Evolutionary conservation across 2,113 vertebrate species (phyloP), one percentile per base, ranked within the genome.

Genomic region (Panthera tigris): DNA sequence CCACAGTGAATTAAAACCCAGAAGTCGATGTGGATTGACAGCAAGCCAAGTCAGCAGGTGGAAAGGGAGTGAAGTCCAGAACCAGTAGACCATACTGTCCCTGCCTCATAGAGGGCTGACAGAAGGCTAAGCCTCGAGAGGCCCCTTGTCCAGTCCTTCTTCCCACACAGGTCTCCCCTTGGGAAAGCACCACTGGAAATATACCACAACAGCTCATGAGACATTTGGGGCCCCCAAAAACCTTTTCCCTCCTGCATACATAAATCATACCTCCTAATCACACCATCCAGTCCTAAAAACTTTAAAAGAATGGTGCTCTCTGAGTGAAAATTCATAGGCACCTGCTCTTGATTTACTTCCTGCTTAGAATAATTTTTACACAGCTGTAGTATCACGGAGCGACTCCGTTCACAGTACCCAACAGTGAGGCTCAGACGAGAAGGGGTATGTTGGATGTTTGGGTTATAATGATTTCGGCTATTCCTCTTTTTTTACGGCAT

Each of bases 401-500:
- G 31, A 85, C 79, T 89, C 78, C 88, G 65, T 94, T 95, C 93
- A 87, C 74, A 89, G 78, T 73, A 86, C 33, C 93, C 55, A 97
- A 93, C n/a, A 25, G 39, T 61, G 45, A 52, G 4, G 1, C 95
- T 95, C 85, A 79, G 45, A 87, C 74, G 68, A 69, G 89, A 98
- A 88, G 94, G 97, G 92, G 52, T 66, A 87, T 91, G 85, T 96
- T 93, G 94, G 87, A 79, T 98, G 91, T 98, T 98, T 98, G 88
- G 95, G 85, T 96, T 96, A 52, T 76, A 96, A 95, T 88, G 93
- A 76, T 98, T 98, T 98, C 91, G 78, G 96, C 91, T 95, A 68
- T 93, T 94, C 68, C 89, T 93, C 78, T 84, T 80, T 85, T 98
- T 98, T 98, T 97, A 98, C 95, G 97, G 76, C 97, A 98, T 98